phyloP scores from a whole-genome alignment of 2,113 vertebrate genomes.

The Triplophysa dalaica region DNA sequence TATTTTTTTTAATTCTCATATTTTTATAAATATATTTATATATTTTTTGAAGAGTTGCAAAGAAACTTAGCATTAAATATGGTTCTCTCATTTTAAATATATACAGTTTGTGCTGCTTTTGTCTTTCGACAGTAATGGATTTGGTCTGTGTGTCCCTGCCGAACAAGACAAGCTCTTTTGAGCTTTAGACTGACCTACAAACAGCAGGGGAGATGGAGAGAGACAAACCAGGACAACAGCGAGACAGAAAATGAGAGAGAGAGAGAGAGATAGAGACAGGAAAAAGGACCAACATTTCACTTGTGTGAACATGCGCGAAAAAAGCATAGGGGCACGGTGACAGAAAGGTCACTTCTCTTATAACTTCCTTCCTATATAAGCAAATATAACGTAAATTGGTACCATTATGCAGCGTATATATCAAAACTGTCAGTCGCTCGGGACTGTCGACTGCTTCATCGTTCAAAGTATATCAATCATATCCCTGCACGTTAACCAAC shows the following conservation, averaged over 20 bases:
- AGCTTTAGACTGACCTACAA: slow-evolving; percentile 40
- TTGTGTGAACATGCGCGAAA: slow-evolving; percentile 25
- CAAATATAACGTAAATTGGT: background rate
- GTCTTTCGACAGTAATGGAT: slow-evolving; percentile 25
- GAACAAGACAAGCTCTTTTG: slow-evolving; percentile 35
- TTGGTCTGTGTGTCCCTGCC: slow-evolving; percentile 19
- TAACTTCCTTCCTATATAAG: background rate
- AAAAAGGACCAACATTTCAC: slow-evolving; percentile 22
- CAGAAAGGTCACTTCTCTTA: slow-evolving; percentile 41
- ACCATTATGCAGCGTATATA: background rate
- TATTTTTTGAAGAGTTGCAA: no score
- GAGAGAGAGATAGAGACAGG: background rate
- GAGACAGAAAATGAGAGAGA: background rate
- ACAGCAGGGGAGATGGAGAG: background rate
- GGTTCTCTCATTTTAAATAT: background rate
- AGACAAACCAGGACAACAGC: background rate
- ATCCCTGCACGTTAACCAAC: background rate
- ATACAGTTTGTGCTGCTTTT: background rate
- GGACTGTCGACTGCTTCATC: no score
- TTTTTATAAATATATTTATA: no score
- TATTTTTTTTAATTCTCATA: no score
- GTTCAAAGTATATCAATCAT: background rate
- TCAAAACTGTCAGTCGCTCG: background rate
- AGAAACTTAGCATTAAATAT: background rate
- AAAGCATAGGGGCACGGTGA: slow-evolving; percentile 36